phyloP scores from a whole-genome alignment of 2,113 vertebrate species.

The Campylorhamphus procurvoides region DNA sequence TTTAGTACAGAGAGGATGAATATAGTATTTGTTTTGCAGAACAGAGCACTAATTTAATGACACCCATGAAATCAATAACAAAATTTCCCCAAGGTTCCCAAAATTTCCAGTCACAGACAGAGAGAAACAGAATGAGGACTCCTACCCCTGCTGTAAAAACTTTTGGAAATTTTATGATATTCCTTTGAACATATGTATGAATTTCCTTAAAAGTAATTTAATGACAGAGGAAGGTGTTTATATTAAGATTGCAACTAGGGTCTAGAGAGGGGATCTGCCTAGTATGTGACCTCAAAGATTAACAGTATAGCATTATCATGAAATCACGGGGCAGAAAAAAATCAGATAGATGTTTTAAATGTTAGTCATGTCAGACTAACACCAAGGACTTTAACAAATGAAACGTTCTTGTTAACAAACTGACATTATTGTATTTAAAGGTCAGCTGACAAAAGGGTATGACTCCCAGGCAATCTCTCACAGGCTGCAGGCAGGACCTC shows the following conservation, averaged over 20 bases:
- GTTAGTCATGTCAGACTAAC: conserved; percentile 43
- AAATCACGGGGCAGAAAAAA: neutral
- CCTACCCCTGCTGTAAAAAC: neutral
- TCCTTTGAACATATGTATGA: neutral
- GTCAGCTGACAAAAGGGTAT: conserved; percentile 59
- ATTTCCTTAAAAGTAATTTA: neutral
- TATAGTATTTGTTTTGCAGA: neutral
- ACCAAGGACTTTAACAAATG: conserved; percentile 42
- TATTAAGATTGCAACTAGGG: neutral
- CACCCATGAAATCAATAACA: neutral
- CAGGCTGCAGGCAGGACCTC: neutral
- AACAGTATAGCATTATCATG: neutral
- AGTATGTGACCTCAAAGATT: neutral
- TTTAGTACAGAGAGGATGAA: neutral
- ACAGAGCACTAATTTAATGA: neutral
- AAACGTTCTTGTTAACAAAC: conserved; percentile 62
- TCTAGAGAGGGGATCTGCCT: neutral
- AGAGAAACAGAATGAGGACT: neutral
- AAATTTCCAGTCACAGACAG: neutral
- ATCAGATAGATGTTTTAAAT: conserved; percentile 36
- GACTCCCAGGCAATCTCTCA: conserved; percentile 26
- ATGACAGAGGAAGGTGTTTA: neutral
- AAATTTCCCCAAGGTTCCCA: neutral
- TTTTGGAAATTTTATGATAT: neutral
- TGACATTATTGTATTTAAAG: conserved; percentile 62